Evolutionary conservation across 2,888 invertebrate genomes (phyloP).

Genomic region (Drosophila subsilvestris): DNA sequence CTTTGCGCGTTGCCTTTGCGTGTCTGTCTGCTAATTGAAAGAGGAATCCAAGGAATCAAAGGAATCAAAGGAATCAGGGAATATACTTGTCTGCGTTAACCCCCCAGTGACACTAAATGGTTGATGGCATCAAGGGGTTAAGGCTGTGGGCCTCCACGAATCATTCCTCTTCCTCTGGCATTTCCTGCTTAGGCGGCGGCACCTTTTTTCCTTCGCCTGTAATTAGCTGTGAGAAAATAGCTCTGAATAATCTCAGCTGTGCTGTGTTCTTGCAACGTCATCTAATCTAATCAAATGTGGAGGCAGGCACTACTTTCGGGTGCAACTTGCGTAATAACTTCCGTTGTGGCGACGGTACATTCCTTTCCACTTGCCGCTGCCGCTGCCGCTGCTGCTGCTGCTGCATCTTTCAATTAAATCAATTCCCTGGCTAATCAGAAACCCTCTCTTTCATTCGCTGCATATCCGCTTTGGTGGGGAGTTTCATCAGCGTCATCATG

Average conservation of each 20-base stretch:
- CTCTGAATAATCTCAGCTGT: slow-evolving; percentile 36
- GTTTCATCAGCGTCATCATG: slow-evolving; percentile 58
- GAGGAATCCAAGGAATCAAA: slow-evolving; percentile 58
- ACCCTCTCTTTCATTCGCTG: slow-evolving; percentile 41
- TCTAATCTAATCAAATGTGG: slow-evolving; percentile 71
- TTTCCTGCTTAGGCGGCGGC: slow-evolving; percentile 59
- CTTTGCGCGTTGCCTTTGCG: slow-evolving; percentile 52
- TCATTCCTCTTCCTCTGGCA: slow-evolving; percentile 22
- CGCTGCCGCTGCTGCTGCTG: too few species aligned
- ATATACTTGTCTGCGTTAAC: slow-evolving; percentile 33
- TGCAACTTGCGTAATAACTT: slow-evolving; percentile 70
- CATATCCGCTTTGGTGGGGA: slow-evolving; percentile 74
- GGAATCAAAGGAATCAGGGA: background rate
- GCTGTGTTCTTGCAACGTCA: slow-evolving; percentile 62
- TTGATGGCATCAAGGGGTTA: background rate
- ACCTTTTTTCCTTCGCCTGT: slow-evolving; percentile 7
- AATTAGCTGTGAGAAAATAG: slow-evolving; percentile 36
- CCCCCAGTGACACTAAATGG: slow-evolving; percentile 3
- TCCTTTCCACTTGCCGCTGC: slow-evolving; percentile 6
- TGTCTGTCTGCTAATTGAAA: slow-evolving; percentile 74
- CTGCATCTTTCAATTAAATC: slow-evolving; percentile 68
- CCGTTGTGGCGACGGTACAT: slow-evolving; percentile 47
- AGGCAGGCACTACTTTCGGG: slow-evolving; percentile 12
- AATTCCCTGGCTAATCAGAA: slow-evolving; percentile 71
- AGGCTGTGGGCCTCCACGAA: background rate